Evolutionary conservation across 2,888 invertebrate species (phyloP).

Genomic region (Phyllotreta cruciferae): DNA sequence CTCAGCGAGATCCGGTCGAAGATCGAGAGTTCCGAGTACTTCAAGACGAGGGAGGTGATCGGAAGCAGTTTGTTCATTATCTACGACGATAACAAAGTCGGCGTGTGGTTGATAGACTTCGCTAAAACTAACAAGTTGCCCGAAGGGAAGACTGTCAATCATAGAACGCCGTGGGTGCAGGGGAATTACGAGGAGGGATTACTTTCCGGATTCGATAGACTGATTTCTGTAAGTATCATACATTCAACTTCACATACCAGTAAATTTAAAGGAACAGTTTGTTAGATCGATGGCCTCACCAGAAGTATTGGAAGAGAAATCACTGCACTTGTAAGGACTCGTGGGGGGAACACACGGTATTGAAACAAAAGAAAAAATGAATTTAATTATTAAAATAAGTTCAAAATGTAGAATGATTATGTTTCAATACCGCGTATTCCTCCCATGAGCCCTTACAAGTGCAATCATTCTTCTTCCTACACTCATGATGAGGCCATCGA

Average conservation of each 20-base stretch:
- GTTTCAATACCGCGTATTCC: too few species aligned
- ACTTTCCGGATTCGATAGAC: conserved; percentile 88
- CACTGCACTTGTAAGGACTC: too few species aligned
- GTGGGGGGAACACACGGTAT: too few species aligned
- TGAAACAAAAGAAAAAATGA: too few species aligned
- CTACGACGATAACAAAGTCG: conserved; percentile 86
- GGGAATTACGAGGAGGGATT: conserved; percentile 99
- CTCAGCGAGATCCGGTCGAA: conserved; percentile 78
- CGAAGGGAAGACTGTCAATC: conserved; percentile 73
- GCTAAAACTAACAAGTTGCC: conserved; percentile 87
- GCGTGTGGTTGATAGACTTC: conserved; percentile 97
- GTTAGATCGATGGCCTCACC: conserved; percentile 22
- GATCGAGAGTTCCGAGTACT: conserved; percentile 85
- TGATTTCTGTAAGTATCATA: conserved; percentile 72
- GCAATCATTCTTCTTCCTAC: too few species aligned
- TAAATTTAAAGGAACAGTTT: too few species aligned
- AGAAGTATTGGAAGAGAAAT: too few species aligned
- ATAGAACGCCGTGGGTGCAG: conserved; percentile 82
- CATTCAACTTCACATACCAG: too few species aligned
- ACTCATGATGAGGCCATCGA: too few species aligned
- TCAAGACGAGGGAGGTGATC: conserved; percentile 88
- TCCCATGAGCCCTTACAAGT: too few species aligned
- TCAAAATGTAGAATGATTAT: too few species aligned
- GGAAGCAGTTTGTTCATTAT: conserved; percentile 94
- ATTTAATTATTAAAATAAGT: too few species aligned